These are phyloP conservation scores for Lycophotia porphyrea DNA, from an alignment of 2,888 invertebrate species.

Conservation along the genomic window DNA sequence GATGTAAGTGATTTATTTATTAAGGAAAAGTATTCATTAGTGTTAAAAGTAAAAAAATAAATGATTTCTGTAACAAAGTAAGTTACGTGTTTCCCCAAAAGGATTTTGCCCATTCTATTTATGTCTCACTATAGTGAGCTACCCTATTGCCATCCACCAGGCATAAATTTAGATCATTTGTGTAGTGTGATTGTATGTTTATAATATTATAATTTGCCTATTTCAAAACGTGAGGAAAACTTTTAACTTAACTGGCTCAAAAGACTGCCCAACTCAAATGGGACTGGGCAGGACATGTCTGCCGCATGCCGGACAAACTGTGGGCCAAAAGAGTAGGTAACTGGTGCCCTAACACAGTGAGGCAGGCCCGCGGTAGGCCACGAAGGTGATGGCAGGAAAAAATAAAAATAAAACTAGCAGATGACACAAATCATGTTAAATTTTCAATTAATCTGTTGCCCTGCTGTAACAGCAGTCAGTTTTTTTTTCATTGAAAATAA, in stretches of 20 bases:
- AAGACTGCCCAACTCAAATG: too few relatives aligned
- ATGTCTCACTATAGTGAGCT: not conserved
- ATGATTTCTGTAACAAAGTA: too few relatives aligned
- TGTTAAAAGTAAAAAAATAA: not conserved
- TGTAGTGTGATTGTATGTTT: not conserved
- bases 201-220: not conserved
- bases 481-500: not conserved
- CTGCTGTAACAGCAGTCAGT: not conserved
- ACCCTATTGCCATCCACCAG: not conserved
- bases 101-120: not conserved
- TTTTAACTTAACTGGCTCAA: not conserved
- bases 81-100: not conserved
- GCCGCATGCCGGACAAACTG: too few relatives aligned
- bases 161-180: not conserved
- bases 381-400: too few relatives aligned
- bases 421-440: not conserved
- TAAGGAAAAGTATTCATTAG: not conserved
- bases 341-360: too few relatives aligned
- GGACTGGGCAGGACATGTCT: too few relatives aligned
- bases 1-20: not conserved
- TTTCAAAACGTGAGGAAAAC: not conserved
- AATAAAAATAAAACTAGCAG: too few relatives aligned
- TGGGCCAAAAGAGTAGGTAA: too few relatives aligned
- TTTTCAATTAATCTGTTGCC: not conserved
- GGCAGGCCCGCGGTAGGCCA: too few relatives aligned